Evolutionary conservation across 35 echinoderm and acorn worm species (phyloP).

Genomic region (Apostichopus californicus): DNA sequence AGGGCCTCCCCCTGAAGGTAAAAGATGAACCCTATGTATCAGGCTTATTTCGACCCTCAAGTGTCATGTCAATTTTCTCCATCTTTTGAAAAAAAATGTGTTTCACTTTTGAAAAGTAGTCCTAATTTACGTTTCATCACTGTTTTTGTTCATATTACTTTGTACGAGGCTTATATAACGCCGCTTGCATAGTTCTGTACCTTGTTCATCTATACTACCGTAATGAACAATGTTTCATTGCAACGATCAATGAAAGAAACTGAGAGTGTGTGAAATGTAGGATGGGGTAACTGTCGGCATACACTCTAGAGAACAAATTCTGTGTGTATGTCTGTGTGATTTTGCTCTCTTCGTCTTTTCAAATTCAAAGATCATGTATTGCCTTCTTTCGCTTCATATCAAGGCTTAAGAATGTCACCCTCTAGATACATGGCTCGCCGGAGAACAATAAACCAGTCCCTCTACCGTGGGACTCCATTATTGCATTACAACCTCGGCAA

Average conservation of each 20-base stretch:
- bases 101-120: too few species aligned
- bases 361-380: neutral
- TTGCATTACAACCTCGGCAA: neutral
- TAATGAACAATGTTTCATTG: neutral
- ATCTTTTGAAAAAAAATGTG: too few species aligned
- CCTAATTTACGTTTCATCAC: too few species aligned
- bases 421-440: slow-evolving; percentile 15
- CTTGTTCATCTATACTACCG: neutral
- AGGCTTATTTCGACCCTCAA: too few species aligned
- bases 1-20: too few species aligned
- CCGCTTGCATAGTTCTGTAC: too few species aligned
- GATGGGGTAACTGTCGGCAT: neutral
- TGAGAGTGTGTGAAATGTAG: neutral
- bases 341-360: neutral
- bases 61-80: too few species aligned
- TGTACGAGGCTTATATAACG: too few species aligned
- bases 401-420: slow-evolving; percentile 13
- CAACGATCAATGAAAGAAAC: neutral
- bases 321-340: too few species aligned
- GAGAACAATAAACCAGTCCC: slow-evolving; percentile 17
- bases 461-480: slow-evolving; percentile 34
- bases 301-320: neutral
- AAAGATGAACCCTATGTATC: too few species aligned
- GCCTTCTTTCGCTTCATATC: neutral
- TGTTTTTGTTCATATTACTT: too few species aligned